Conservation (phyloP, 2,797 vertebrate species). For the Esox lucius region DNA sequence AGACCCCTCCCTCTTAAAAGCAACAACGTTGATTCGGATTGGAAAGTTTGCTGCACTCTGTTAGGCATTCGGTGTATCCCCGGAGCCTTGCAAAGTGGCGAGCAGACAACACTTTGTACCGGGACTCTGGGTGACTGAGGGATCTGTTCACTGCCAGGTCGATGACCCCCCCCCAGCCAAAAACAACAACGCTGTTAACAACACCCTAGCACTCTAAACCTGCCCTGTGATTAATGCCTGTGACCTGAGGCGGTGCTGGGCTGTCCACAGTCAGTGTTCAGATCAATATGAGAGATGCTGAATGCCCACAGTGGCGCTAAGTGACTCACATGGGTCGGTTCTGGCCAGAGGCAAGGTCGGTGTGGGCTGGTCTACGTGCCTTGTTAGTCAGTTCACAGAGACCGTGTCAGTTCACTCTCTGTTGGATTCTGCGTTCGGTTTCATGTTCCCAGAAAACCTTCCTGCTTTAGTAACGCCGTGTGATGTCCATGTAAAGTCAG, state of each 20-base stretch:
- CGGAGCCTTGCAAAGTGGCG: background rate
- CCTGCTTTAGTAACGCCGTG: background rate
- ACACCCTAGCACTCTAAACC: background rate
- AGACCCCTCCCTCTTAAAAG: background rate
- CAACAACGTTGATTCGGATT: no score
- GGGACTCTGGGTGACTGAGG: background rate
- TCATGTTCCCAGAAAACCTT: background rate
- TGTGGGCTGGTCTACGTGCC: background rate
- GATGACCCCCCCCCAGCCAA: background rate
- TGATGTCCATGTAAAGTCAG: background rate
- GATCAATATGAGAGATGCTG: slow-evolving; percentile 23
- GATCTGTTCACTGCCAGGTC: background rate
- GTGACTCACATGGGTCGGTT: slow-evolving; percentile 6
- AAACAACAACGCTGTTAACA: background rate
- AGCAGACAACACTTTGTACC: background rate
- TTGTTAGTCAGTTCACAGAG: background rate
- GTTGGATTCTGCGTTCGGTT: background rate
- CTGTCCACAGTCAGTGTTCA: slow-evolving; percentile 8
- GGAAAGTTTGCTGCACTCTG: no score
- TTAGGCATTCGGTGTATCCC: background rate
- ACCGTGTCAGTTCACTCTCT: background rate
- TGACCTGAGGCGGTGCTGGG: slow-evolving; percentile 49
- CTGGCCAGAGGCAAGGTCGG: slow-evolving; percentile 30
- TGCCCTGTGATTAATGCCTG: slow-evolving; percentile 15
- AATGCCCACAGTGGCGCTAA: slow-evolving; percentile 1